A percentile compares a stretch with the other conserved stretches of the same genome.
phyloP scores from a whole-genome alignment of 1,140 invertebrate genomes.

The Eriocheir sinensis region DNA sequence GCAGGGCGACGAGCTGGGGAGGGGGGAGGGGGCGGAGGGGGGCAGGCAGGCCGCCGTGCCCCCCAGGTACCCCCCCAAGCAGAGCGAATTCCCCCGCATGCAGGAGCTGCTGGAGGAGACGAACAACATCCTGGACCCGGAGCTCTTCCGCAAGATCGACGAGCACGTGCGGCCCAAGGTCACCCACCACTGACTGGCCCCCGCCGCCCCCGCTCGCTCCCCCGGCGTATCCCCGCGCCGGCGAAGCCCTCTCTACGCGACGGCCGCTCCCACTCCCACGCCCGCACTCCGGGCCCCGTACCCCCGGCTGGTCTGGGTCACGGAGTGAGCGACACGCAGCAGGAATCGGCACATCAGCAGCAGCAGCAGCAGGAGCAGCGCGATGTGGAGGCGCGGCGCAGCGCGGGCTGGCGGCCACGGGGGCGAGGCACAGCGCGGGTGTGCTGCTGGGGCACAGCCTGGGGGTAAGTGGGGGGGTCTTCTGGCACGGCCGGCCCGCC shows the following conservation, averaged over 20 bases:
- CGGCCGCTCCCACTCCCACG: background rate
- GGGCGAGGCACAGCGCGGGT: no score
- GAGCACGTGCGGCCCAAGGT: constrained; percentile 9
- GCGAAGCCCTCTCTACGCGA: background rate
- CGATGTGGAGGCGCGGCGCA: no score
- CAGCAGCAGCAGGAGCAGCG: no score
- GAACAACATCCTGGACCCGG: constrained; percentile 42
- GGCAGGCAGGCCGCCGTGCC: background rate
- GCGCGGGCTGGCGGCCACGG: no score
- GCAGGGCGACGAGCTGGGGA: background rate
- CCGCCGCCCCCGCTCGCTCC: background rate
- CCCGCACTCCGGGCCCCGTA: background rate
- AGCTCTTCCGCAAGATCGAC: constrained; percentile 57
- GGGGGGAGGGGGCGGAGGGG: no score
- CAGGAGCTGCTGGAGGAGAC: constrained; percentile 57
- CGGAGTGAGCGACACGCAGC: no score
- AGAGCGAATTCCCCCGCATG: constrained; percentile 49
- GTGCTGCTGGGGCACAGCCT: no score
- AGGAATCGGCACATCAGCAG: no score
- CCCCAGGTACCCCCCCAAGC: background rate
- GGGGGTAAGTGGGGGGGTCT: no score
- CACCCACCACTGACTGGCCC: constrained; percentile 26
- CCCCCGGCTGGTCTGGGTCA: no score
- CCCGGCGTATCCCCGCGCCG: background rate
- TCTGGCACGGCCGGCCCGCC: no score